A percentile compares a stretch with the other conserved stretches of the same genome.
Evolutionary conservation across 2,797 vertebrate genomes (phyloP).

Genomic region (Heterohyrax brucei): DNA sequence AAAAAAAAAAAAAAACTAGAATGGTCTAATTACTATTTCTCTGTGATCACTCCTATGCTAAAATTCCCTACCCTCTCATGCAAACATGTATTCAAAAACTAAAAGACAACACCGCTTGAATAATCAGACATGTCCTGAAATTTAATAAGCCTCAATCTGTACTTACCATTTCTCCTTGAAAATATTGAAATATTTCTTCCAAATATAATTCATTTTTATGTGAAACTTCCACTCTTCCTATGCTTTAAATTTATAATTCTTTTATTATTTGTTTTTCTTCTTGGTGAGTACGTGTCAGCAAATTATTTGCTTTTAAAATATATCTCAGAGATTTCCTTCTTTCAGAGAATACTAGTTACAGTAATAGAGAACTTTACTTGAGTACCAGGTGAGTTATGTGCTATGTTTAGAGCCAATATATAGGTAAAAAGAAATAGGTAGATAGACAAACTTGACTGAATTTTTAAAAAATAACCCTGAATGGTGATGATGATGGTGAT

Average conservation of each 20-base stretch:
- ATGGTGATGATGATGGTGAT: not conserved
- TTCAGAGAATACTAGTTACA: not conserved
- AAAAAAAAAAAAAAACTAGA: not conserved
- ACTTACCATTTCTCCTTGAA: not conserved
- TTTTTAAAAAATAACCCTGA: not conserved
- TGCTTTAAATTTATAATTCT: not conserved
- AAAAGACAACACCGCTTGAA: not conserved
- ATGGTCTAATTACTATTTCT: not conserved
- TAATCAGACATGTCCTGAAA: not conserved
- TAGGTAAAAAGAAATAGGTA: not conserved
- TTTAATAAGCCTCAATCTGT: not conserved
- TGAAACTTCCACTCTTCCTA: not conserved
- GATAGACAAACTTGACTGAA: not conserved
- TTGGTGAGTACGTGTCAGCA: not conserved
- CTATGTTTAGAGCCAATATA: not conserved
- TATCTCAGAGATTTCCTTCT: not conserved
- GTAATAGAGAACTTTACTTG: not conserved
- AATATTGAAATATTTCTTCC: not conserved
- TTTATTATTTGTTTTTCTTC: not conserved
- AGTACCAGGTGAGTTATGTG: not conserved
- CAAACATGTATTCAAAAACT: not conserved
- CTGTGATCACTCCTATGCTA: not conserved
- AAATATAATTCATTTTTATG: not conserved
- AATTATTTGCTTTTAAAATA: not conserved
- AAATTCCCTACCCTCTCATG: not conserved